Conservation (phyloP, 1,140 invertebrate genomes). For the Aphidius gifuensis region DNA sequence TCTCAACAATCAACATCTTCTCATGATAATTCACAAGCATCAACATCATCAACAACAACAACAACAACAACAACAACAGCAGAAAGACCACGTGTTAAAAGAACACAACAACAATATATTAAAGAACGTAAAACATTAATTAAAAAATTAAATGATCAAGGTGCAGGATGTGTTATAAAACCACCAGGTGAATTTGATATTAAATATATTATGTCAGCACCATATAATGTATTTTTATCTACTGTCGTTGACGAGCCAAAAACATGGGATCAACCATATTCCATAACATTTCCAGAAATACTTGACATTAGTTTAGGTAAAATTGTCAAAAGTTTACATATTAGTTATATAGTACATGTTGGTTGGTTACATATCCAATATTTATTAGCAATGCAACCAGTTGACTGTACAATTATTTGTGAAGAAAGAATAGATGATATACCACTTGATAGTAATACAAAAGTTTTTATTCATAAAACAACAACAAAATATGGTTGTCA, state of each 20-base stretch:
- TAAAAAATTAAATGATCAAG: too few species aligned
- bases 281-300: constrained; percentile 73
- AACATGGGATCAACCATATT: constrained; percentile 65
- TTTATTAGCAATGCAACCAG: constrained; percentile 67
- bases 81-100: too few species aligned
- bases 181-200: constrained; percentile 59
- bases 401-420: constrained; percentile 65
- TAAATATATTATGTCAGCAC: constrained; percentile 64
- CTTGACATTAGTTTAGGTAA: constrained; percentile 71
- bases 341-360: constrained; percentile 81
- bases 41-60: too few species aligned
- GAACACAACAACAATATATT: too few species aligned
- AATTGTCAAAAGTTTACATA: constrained; percentile 72
- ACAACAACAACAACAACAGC: too few species aligned
- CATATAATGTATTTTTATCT: constrained; percentile 80
- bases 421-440: constrained; percentile 65
- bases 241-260: constrained; percentile 62
- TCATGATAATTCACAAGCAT: too few species aligned
- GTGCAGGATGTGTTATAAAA: not conserved
- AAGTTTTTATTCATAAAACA: constrained; percentile 65
- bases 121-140: accelerated
- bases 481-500: constrained; percentile 74
- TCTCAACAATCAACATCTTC: too few species aligned
- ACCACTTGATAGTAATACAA: constrained; percentile 59
- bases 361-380: constrained; percentile 83